Conservation (phyloP, 2,888 invertebrate species). For the Villa cingulata region DNA sequence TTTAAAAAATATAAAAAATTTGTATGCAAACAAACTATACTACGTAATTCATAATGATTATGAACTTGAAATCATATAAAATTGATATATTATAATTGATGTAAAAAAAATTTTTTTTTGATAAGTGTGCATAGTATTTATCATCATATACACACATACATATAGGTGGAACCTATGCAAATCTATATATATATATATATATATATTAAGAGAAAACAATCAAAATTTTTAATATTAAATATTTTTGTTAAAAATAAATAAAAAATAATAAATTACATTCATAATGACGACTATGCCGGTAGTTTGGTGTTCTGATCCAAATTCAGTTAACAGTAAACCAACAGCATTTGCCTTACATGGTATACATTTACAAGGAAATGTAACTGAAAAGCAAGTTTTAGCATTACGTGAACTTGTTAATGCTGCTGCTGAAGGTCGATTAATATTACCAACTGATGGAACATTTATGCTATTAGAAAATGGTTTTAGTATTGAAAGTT, state of each 20-base stretch:
- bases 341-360: constrained; percentile 36
- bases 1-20: no score
- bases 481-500: constrained; percentile 35
- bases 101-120: no score
- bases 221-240: no score
- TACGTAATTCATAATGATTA: no score
- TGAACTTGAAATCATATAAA: no score
- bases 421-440: constrained; percentile 36
- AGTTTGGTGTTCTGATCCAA: constrained; percentile 37
- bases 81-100: no score
- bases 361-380: constrained; percentile 36
- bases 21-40: no score
- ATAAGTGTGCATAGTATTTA: no score
- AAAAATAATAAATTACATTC: constrained; percentile 4
- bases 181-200: no score
- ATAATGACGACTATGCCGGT: constrained; percentile 35
- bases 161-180: no score
- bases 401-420: constrained; percentile 33
- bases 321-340: constrained; percentile 36
- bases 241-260: constrained; percentile 1
- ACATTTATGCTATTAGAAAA: constrained; percentile 34
- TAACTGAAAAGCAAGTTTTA: constrained; percentile 34
- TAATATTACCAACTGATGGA: constrained; percentile 36
- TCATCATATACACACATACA: no score
- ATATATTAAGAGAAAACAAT: background rate